Base-by-base conservation (phyloP, 2,113 vertebrate genomes). In the Pomatostomus ruficeps region DNA sequence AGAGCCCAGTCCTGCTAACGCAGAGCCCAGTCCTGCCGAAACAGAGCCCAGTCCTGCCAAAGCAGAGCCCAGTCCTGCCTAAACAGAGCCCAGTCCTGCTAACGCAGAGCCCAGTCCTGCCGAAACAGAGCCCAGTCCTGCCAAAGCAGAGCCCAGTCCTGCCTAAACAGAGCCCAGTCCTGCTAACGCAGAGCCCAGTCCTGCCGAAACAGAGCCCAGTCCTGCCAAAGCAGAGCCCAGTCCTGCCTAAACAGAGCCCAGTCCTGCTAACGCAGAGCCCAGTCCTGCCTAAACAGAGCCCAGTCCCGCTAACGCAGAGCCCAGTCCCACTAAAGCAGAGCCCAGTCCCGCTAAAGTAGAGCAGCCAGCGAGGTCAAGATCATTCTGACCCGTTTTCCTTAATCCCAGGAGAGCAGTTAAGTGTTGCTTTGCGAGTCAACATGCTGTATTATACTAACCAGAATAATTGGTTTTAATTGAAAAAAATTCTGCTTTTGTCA, bases 321-420 rank as follows among this genome's bases (percentile, higher is more conserved):
- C 36, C 31, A 4, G 38, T 5, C 11, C 38, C 23, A 38, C 62
- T 40, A 25, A 23, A 63, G 43, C 38, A 19, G 46, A 52, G 28
- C 12, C 36, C 31, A 4, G 38, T 5, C 11, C 38, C 23, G 48
- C 62, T 40, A 25, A 23, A 13, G 51, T 43, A 17, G 42, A 89
- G 81, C 49, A 36, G 61, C 16, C 88, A 57, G n/a, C 0, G 0
- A 76, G 24, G 20, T 18, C 38, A 48, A 45, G 29, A 12, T 10
- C 22, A 70, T 49, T 51, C 82, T 61, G 13, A 36, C 9, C 8
- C 1, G 0, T 26, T 80, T 24, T 73, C 31, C 31, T 61, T 28
- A 12, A 29, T 31, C 72, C 62, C 25, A 81, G 59, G 11, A 57
- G 0, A 80, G 58, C 26, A 73, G 36, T 21, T 29, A 87, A 45